A percentile compares a stretch with the other conserved stretches of the same genome.
Conservation (phyloP, 2,888 invertebrate genomes). For the Mylabris sibirica region DNA sequence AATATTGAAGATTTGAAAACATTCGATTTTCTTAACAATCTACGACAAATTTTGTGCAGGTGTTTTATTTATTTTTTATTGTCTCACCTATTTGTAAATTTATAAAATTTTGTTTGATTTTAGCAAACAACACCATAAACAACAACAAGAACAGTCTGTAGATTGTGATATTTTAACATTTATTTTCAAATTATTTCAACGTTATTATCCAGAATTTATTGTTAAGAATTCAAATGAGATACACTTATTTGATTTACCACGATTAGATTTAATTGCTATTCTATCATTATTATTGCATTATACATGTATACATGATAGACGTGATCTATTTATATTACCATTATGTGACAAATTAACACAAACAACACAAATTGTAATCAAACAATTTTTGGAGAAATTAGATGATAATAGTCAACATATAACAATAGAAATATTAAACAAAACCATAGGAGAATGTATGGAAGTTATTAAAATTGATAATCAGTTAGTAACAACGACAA, state of each 20-base stretch:
- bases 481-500: conserved; percentile 23
- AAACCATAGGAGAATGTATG: conserved; percentile 44
- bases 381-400: conserved; percentile 53
- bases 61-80: too few relatives aligned
- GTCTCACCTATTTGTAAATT: conserved; percentile 42
- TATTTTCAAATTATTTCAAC: conserved; percentile 44
- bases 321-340: conserved; percentile 55
- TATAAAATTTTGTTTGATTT: conserved; percentile 17
- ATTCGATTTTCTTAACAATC: conserved; percentile 52
- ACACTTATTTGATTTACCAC: conserved; percentile 45
- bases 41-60: conserved; percentile 51
- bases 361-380: conserved; percentile 51
- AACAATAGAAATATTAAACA: conserved; percentile 45
- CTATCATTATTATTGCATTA: conserved; percentile 57
- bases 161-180: conserved; percentile 44
- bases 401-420: conserved; percentile 34
- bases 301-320: conserved; percentile 55
- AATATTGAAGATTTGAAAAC: conserved; percentile 49
- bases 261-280: conserved; percentile 44
- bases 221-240: conserved; percentile 43
- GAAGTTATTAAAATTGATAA: conserved; percentile 30
- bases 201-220: conserved; percentile 48
- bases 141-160: conserved; percentile 36
- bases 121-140: conserved; percentile 29
- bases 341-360: conserved; percentile 52